Base-by-base conservation (phyloP, 2,888 invertebrate species). In the Hirtodrosophila confusa region DNA sequence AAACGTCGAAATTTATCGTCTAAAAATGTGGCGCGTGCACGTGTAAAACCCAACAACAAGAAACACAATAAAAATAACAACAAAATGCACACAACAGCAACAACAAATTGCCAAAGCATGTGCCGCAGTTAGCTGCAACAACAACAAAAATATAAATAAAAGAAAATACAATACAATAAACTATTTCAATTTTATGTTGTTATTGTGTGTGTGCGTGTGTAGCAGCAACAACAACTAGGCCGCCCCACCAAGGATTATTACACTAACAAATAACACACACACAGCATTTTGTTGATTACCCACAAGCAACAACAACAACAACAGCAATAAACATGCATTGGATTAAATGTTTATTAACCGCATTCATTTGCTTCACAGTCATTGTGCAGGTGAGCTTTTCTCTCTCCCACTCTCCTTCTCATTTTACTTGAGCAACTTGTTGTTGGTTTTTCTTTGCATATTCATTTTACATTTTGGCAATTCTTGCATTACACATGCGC, bases 341-440 rank as follows among this genome's bases (percentile, higher is more conserved):
- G 91, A 91, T 91, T 90, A 91, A 91, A 88, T 85, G 90, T 89
- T 88, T 89, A 86, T 85, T 91, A 86, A 88, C 88, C 78, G 90
- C 90, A 88, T 90, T 90, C 80, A 88, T 90, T 86, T 90, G 89
- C 84, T 84, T 89, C 73, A 84, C 89, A 88, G 88, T 91, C 69
- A 88, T 90, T 75, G 86, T 90, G 77, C 90, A 90, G 91, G 91
- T 91, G 83, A 90, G 91, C 79, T 49, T 39, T 49, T 11, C 35
- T 9, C 45, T 35, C 11, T 39, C 9, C 11, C n/a, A 24, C 0
- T 17, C 11, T 49, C 35, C 33, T 36, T 49, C 51, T 29, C 40
- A 5, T n/a, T 35, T 49, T 17, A 12, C 56, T 55, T 43, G 49
- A 61, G 78, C 70, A 64, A 61, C 78, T 80, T 78, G 73, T 63